A percentile compares a stretch with the other conserved stretches of the same genome.
phyloP scores from a whole-genome alignment of 2,888 invertebrate species.

The Dichetophora obliterata region DNA sequence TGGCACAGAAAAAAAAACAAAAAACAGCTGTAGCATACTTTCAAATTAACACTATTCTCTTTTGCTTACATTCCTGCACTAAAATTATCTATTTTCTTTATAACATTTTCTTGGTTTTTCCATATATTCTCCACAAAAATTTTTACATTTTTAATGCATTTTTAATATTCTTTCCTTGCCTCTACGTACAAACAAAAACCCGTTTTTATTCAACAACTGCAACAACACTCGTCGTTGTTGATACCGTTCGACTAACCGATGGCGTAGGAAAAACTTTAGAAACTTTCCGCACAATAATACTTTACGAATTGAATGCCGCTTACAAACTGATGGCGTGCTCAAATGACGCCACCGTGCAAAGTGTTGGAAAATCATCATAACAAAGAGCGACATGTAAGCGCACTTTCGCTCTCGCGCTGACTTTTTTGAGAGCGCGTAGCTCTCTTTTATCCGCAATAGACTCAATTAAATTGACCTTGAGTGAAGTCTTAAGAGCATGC shows the following conservation, averaged over 20 bases:
- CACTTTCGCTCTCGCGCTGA: neutral
- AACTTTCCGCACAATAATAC: neutral
- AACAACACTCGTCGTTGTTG: neutral
- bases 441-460: constrained; percentile 1
- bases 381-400: neutral
- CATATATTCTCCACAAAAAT: no score
- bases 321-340: constrained; percentile 18
- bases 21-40: no score
- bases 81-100: no score
- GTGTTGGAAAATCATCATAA: neutral
- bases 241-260: neutral
- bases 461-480: constrained; percentile 11
- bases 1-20: no score
- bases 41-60: no score
- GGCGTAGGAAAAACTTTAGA: neutral
- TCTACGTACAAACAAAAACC: no score
- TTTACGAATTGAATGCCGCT: constrained; percentile 23
- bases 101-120: no score
- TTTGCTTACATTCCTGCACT: no score
- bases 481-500: neutral
- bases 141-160: no score
- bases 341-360: neutral
- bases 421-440: neutral
- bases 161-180: no score
- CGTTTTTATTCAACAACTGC: no score